Evolutionary conservation across 2,113 vertebrate species (phyloP).

Genomic region (Corythornis cristatus): DNA sequence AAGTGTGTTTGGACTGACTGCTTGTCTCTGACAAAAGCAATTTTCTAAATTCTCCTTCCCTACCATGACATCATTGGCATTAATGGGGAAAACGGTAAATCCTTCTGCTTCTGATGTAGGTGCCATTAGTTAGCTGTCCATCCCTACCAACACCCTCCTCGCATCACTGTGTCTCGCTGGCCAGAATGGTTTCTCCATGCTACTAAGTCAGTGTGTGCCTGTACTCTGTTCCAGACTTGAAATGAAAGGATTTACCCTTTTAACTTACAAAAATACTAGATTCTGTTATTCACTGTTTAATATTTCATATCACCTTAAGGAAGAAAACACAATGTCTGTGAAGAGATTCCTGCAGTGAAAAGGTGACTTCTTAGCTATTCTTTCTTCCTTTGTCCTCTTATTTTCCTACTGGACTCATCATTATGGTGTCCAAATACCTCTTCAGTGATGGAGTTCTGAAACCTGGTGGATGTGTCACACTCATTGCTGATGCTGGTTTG

Average conservation of each 20-base stretch:
- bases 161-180: background rate
- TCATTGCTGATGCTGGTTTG: background rate
- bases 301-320: background rate
- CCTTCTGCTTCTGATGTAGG: rapidly evolving
- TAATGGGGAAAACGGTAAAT: background rate
- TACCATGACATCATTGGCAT: background rate
- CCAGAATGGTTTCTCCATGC: background rate
- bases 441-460: background rate
- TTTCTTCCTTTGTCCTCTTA: background rate
- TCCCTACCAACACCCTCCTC: background rate
- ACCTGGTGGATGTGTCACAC: background rate
- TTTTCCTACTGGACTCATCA: background rate
- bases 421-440: background rate
- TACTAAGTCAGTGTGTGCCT: background rate
- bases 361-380: background rate
- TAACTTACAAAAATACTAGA: background rate
- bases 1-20: background rate
- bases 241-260: background rate
- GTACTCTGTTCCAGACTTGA: background rate
- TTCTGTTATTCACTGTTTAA: background rate
- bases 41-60: background rate
- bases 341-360: background rate
- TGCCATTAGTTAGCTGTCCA: background rate
- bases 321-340: background rate
- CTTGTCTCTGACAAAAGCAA: background rate